Conservation (phyloP, 2,113 vertebrate genomes). For the Heteronetta atricapilla region DNA sequence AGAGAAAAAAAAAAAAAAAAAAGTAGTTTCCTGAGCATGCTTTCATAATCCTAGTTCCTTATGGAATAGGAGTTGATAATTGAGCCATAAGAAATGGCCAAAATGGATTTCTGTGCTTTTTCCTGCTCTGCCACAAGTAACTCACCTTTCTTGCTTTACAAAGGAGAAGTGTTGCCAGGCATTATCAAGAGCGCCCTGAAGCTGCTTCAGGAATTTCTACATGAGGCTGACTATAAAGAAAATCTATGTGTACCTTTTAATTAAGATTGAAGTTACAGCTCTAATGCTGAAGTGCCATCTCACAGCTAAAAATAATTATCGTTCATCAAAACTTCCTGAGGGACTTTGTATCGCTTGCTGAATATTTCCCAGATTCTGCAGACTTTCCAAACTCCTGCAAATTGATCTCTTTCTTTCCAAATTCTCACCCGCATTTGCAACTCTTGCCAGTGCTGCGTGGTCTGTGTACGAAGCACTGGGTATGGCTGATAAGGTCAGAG, state of each 20-base stretch:
- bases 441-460: not conserved
- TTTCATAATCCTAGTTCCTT: not conserved
- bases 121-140: not conserved
- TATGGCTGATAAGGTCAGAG: not conserved
- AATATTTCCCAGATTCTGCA: not conserved
- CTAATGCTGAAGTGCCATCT: not conserved
- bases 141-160: not conserved
- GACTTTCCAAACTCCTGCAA: not conserved
- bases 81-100: not conserved
- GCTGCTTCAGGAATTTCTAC: not conserved
- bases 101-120: not conserved
- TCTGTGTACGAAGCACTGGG: not conserved
- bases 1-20: not conserved
- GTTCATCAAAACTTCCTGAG: not conserved
- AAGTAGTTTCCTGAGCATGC: not conserved
- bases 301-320: not conserved
- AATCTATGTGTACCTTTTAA: not conserved
- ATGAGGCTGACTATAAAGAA: not conserved
- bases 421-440: not conserved
- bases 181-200: not conserved
- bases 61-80: not conserved
- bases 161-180: not conserved
- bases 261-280: not conserved
- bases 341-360: not conserved
- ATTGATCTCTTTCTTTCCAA: not conserved